These are phyloP conservation scores for Phyllopteryx taeniolatus DNA, from an alignment of 2,113 vertebrate species.

Conservation along the genomic window DNA sequence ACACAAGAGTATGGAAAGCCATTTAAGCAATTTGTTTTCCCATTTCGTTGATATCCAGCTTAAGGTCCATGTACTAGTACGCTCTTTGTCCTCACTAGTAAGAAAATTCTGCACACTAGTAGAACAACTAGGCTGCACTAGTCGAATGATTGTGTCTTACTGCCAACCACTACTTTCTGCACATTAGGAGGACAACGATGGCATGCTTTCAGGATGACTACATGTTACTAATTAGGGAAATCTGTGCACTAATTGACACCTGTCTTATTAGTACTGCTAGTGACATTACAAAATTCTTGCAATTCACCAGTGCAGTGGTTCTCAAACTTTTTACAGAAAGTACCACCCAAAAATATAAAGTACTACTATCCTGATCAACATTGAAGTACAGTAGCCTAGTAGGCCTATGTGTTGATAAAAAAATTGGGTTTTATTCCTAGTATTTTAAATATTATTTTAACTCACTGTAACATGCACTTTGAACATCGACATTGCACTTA, in stretches of 20 bases:
- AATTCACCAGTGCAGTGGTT: background rate
- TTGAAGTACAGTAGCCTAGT: background rate
- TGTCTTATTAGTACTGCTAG: background rate
- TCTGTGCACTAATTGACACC: too few species aligned
- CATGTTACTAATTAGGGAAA: too few species aligned
- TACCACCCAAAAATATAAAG: background rate
- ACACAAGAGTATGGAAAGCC: conserved; percentile 9
- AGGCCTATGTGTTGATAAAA: background rate
- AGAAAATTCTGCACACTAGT: background rate
- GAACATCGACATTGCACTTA: background rate
- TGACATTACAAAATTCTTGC: background rate
- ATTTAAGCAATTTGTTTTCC: background rate
- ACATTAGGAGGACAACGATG: background rate
- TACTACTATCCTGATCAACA: background rate
- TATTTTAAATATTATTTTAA: background rate
- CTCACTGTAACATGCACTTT: background rate
- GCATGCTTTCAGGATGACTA: too few species aligned
- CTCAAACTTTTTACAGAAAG: background rate
- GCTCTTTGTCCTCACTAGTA: background rate
- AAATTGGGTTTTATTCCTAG: background rate
- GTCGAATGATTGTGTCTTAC: too few species aligned
- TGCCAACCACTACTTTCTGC: background rate
- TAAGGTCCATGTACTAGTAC: background rate
- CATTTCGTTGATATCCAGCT: background rate
- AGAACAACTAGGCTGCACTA: background rate